Conservation (phyloP, 2,888 invertebrate species). For the Neelides folsomi region DNA sequence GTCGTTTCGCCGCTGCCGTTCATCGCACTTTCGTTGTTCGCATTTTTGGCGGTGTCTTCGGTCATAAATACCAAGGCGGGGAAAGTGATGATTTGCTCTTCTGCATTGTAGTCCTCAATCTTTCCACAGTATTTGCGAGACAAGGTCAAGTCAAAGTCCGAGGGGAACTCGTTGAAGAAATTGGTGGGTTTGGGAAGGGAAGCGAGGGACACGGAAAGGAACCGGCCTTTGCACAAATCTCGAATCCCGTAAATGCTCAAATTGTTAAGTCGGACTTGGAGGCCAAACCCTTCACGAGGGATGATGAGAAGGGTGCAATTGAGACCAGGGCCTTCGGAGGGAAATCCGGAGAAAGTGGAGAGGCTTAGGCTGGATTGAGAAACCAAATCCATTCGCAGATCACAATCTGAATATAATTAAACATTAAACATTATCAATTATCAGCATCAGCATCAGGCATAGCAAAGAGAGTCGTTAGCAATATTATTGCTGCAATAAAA, state of each 20-base stretch:
- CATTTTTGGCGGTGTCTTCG: neutral
- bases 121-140: constrained; percentile 28
- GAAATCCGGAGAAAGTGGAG: constrained; percentile 17
- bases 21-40: neutral
- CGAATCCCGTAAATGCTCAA: constrained; percentile 33
- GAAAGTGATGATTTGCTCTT: constrained; percentile 27
- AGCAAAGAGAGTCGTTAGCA: too few species aligned
- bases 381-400: constrained; percentile 18
- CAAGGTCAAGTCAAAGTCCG: neutral
- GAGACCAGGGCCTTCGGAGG: constrained; percentile 23
- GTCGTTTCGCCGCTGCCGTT: neutral
- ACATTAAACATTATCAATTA: too few species aligned
- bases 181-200: constrained; percentile 2
- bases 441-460: too few species aligned
- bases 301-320: constrained; percentile 29
- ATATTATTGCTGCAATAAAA: too few species aligned
- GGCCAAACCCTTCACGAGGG: constrained; percentile 25
- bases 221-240: constrained; percentile 30
- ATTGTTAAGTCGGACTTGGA: constrained; percentile 24
- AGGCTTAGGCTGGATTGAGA: constrained; percentile 16
- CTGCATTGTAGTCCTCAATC: constrained; percentile 28
- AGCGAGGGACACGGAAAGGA: constrained; percentile 6
- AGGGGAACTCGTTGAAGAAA: constrained; percentile 2
- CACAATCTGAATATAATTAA: constrained; percentile 14
- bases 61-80: constrained; percentile 9